Base-by-base conservation (phyloP, 2,888 invertebrate species). In the Xestia c-nigrum region DNA sequence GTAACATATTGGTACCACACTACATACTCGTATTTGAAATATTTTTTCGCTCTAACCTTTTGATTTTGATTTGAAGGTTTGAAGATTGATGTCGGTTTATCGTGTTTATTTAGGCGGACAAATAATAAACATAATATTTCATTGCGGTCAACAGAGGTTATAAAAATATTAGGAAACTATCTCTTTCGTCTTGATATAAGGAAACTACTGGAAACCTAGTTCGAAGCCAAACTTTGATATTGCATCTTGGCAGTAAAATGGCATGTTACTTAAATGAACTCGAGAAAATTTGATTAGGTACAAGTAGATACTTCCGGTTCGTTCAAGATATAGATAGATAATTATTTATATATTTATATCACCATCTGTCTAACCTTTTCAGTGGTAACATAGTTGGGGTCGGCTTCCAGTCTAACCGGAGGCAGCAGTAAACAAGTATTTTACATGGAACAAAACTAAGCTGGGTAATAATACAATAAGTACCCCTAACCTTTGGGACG, bases 1-100 rank as follows among this genome's bases (percentile, higher is more conserved):
- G n/a, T 64, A 57, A 57, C 57, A 24, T 46, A 24, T 65, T 75
- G 47, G 38, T 64, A 10, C 63, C 31, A 31, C 31, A 31, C 31
- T 31, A 31, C 31, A 31, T 31, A 31, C 31, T 31, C 31, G 31
- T 31, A 21, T 55, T 64, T 57, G 24, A 40, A 24, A 31, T 67
- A 21, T 31, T 43, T 63, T 77, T 65, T 59, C 3, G 6, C 16
- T 43, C n/a, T 31, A 50, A 19, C n/a, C 38, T 16, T 52, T 77
- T 46, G 31, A 76, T n/a, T 57, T 65, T 47, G 57, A 12, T 14
- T 21, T 14, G 21, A 10, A 31, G 31, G 31, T 21, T n/a, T 65
- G 31, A 57, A 31, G 16, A 3, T 57, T 73, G n/a, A 31, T 12
- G 46, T 43, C 47, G 40, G 19, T 14, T 66, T 76, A 21, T 24